These are phyloP conservation scores for Ptilonorhynchus violaceus DNA, from an alignment of 2,113 vertebrate genomes.

Conservation along the genomic window DNA sequence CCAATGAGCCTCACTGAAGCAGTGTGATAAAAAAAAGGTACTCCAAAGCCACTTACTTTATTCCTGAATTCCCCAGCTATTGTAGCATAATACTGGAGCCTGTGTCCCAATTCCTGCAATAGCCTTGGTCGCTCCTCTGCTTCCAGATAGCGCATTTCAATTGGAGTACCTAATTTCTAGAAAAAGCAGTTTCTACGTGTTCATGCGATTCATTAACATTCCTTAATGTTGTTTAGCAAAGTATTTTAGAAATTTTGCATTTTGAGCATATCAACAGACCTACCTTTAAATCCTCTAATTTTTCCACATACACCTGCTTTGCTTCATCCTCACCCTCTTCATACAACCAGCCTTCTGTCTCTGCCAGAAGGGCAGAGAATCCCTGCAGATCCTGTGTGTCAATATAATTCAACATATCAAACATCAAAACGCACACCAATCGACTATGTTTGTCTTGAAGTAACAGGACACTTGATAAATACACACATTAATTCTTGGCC, in stretches of 20 bases:
- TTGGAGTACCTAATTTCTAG: slow-evolving; percentile 78
- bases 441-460: background rate
- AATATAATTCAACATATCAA: background rate
- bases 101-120: slow-evolving; percentile 73
- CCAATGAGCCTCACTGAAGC: background rate
- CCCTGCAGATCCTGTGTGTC: slow-evolving; percentile 67
- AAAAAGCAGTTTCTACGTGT: background rate
- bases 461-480: background rate
- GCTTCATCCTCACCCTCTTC: slow-evolving; percentile 81
- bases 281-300: slow-evolving; percentile 78
- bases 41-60: slow-evolving; percentile 48
- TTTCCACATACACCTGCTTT: slow-evolving; percentile 79
- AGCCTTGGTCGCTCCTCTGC: slow-evolving; percentile 73
- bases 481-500: background rate
- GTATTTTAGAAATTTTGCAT: background rate
- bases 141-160: slow-evolving; percentile 77
- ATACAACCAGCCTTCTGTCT: slow-evolving; percentile 81
- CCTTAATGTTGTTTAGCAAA: background rate
- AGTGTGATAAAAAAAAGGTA: background rate
- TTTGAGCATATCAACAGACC: background rate
- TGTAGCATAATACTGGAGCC: slow-evolving; percentile 74
- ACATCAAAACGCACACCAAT: background rate
- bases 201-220: background rate
- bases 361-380: slow-evolving; percentile 72
- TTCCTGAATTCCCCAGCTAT: slow-evolving; percentile 76